Conservation (phyloP, 53 echinoderm and acorn worm genomes). For the Temnopleurus reevesii region DNA sequence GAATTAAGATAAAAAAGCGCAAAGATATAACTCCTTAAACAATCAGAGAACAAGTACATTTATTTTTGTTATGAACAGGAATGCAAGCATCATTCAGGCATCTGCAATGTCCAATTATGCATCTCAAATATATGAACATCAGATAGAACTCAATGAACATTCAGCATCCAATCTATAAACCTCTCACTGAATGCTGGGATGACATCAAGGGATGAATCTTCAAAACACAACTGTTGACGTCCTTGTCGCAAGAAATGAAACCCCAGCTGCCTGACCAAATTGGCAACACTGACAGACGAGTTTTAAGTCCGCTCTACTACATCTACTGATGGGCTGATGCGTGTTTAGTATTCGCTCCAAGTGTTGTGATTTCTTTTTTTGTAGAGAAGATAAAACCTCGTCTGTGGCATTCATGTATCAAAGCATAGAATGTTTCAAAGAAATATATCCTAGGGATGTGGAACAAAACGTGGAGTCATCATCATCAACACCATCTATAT, state of each 20-base stretch:
- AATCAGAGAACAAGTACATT: not conserved
- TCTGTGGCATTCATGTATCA: too few relatives aligned
- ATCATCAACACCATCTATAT: too few relatives aligned
- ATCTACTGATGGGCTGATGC: not conserved
- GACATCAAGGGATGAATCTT: not conserved
- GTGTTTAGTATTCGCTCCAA: not conserved
- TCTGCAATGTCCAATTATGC: too few relatives aligned
- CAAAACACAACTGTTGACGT: conserved; percentile 26
- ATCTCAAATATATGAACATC: too few relatives aligned
- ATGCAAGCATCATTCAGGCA: not conserved
- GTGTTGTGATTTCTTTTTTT: not conserved
- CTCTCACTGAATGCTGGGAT: too few relatives aligned
- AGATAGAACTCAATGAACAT: too few relatives aligned
- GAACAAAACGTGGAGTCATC: too few relatives aligned
- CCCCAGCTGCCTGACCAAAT: conserved; percentile 1
- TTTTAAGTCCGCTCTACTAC: conserved; percentile 1
- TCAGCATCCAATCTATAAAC: too few relatives aligned
- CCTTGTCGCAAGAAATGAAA: not conserved
- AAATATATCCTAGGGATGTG: not conserved
- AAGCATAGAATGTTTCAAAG: not conserved
- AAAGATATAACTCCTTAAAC: not conserved
- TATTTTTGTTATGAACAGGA: not conserved
- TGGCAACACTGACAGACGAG: conserved; percentile 12
- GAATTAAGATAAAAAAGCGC: not conserved
- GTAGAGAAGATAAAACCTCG: too few relatives aligned